Conservation (phyloP, 1,140 invertebrate genomes). For the Arion vulgaris region DNA sequence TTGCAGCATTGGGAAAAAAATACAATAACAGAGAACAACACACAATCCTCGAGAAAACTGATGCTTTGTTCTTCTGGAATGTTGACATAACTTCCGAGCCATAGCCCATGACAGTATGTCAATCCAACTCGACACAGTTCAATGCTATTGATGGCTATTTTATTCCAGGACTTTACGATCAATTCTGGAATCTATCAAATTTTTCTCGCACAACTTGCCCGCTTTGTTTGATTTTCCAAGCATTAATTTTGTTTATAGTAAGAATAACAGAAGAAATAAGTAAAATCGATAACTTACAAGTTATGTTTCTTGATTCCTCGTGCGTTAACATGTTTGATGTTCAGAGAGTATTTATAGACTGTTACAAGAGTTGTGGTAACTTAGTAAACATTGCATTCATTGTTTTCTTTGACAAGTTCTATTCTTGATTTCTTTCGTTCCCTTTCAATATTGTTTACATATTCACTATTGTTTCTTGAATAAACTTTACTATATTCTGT, state of each 20-base stretch:
- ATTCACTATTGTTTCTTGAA: too few species aligned
- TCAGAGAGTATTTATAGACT: too few species aligned
- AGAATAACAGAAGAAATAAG: background rate
- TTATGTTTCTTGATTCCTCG: background rate
- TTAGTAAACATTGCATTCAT: too few species aligned
- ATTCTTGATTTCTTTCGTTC: too few species aligned
- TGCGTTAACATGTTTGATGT: too few species aligned
- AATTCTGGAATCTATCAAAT: background rate
- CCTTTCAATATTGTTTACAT: too few species aligned
- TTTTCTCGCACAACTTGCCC: background rate
- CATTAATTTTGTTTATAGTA: background rate
- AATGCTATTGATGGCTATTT: background rate
- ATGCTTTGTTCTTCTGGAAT: background rate
- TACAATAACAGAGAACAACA: too few species aligned
- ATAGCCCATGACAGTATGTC: background rate
- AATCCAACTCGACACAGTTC: background rate
- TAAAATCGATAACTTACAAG: background rate
- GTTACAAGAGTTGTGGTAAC: too few species aligned
- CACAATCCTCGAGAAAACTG: too few species aligned
- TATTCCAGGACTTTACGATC: background rate
- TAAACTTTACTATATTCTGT: too few species aligned
- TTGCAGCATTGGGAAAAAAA: too few species aligned
- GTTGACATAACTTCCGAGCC: background rate
- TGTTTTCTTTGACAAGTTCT: too few species aligned
- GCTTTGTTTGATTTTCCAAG: background rate